Percentiles rank a stretch among this genome's conserved stretches.
Evolutionary conservation across 2,888 invertebrate genomes (phyloP).

Genomic region (Bimastos eiseni): DNA sequence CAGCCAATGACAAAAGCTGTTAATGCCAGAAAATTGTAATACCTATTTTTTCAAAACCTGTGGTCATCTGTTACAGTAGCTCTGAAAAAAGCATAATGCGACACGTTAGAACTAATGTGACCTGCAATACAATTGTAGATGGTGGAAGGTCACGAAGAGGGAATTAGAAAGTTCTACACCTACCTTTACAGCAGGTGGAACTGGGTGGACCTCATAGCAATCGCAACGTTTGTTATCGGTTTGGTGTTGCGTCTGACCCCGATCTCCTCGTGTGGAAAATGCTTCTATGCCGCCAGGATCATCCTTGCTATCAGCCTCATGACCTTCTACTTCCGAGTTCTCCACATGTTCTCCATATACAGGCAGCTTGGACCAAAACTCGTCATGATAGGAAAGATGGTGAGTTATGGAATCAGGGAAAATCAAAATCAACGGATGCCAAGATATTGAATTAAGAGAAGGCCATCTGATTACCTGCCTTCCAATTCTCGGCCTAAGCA

Average conservation of each 20-base stretch:
- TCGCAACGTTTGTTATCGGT: slow-evolving; percentile 55
- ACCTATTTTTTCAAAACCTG: too few relatives aligned
- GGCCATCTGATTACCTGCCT: not conserved
- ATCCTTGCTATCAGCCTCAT: slow-evolving; percentile 60
- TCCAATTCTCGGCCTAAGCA: too few relatives aligned
- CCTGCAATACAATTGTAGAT: not conserved
- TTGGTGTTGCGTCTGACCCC: slow-evolving; percentile 54
- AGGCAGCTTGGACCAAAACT: slow-evolving; percentile 60
- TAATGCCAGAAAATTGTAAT: too few relatives aligned
- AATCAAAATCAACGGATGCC: not conserved
- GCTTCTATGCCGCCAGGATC: slow-evolving; percentile 58
- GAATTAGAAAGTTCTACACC: slow-evolving; percentile 51
- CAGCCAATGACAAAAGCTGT: too few relatives aligned
- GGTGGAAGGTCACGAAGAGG: slow-evolving; percentile 42
- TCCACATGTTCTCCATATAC: slow-evolving; percentile 60
- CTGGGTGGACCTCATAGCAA: slow-evolving; percentile 55
- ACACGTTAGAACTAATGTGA: too few relatives aligned
- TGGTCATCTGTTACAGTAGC: too few relatives aligned
- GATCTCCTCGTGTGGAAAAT: slow-evolving; percentile 34
- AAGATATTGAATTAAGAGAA: too few relatives aligned
- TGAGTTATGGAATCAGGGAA: slow-evolving; percentile 45
- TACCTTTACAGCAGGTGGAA: slow-evolving; percentile 61
- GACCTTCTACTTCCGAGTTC: slow-evolving; percentile 57
- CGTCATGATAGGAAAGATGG: slow-evolving; percentile 61
- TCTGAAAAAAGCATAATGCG: too few relatives aligned